These are phyloP conservation scores for Halcyon leucocephala DNA, from an alignment of 2,797 vertebrate species.

Conservation along the genomic window DNA sequence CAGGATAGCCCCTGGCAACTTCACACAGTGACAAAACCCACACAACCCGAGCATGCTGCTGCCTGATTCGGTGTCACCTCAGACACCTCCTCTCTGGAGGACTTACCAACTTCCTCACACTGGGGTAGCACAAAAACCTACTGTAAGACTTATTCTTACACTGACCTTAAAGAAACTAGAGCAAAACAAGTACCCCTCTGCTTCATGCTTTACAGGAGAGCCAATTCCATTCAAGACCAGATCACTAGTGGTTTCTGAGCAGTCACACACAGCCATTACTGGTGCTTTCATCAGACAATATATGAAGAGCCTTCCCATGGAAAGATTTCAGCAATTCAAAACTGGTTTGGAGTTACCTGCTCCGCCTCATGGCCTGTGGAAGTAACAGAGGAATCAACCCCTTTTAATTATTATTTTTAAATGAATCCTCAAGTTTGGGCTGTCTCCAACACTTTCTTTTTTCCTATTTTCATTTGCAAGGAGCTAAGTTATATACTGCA, in stretches of 20 bases:
- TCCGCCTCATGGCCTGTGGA: neutral
- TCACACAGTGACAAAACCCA: neutral
- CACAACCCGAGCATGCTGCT: neutral
- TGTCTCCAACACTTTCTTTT: neutral
- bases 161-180: neutral
- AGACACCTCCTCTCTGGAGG: neutral
- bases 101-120: neutral
- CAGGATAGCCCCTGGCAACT: neutral
- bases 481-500: neutral
- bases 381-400: neutral
- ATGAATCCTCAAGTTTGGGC: neutral
- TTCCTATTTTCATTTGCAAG: neutral
- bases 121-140: neutral
- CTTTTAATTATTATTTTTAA: neutral
- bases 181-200: neutral
- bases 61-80: neutral
- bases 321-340: neutral
- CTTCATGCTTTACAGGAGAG: neutral
- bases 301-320: neutral
- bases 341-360: neutral
- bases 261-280: neutral
- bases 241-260: neutral
- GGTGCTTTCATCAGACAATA: neutral
- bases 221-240: neutral
- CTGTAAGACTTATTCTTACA: neutral